A percentile compares a stretch with the other conserved stretches of the same genome.
These are phyloP conservation scores for Mellivora capensis DNA, from an alignment of 2,113 vertebrate genomes.

Conservation along the genomic window DNA sequence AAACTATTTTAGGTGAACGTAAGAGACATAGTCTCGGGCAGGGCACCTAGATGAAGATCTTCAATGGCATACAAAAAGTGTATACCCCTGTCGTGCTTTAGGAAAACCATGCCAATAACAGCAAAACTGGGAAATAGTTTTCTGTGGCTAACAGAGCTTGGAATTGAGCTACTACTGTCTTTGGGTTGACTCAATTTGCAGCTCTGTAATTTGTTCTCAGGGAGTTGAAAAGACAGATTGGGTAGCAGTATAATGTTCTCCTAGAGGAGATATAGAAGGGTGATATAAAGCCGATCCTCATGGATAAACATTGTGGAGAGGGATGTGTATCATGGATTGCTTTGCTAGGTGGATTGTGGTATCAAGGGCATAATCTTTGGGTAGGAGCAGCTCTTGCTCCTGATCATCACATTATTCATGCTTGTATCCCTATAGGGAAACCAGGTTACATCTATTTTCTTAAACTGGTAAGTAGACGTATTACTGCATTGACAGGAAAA, in stretches of 20 bases:
- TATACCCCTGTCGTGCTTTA: neutral
- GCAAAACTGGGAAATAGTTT: neutral
- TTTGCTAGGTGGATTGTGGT: neutral
- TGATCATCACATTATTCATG: neutral
- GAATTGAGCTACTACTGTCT: conserved; percentile 6
- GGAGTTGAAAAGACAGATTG: conserved; percentile 59
- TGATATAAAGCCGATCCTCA: conserved; percentile 26
- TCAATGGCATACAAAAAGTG: neutral
- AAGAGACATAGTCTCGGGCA: neutral
- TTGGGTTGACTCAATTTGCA: conserved; percentile 34
- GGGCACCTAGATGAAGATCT: neutral
- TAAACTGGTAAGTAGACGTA: neutral
- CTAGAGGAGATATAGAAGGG: neutral
- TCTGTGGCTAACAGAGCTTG: conserved; percentile 44
- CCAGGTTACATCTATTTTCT: conserved; percentile 13
- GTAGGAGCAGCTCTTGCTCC: neutral
- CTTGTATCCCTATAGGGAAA: neutral
- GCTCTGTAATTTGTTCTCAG: conserved; percentile 56
- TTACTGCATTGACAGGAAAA: neutral
- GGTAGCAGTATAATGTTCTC: neutral
- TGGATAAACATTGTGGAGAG: conserved; percentile 6
- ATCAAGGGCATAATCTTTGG: neutral
- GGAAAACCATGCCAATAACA: neutral
- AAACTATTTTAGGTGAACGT: neutral
- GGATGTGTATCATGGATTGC: neutral